These are phyloP conservation scores for Chroicocephalus ridibundus DNA, from an alignment of 2,113 vertebrate species.

Conservation along the genomic window DNA sequence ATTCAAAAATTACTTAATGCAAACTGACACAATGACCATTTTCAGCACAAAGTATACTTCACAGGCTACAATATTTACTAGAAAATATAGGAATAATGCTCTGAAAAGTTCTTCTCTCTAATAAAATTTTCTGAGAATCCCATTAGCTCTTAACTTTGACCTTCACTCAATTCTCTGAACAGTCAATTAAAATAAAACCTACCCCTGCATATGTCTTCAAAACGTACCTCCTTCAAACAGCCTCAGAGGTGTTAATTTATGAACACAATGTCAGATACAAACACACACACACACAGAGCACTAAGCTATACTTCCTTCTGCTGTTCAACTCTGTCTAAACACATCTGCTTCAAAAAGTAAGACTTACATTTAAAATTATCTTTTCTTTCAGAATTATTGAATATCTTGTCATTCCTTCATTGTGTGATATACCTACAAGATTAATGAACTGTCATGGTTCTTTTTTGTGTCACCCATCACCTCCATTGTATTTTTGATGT, in stretches of 20 bases:
- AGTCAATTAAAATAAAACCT: neutral
- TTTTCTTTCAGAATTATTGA: constrained; percentile 50
- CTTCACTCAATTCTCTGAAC: neutral
- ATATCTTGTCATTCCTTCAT: constrained; percentile 7
- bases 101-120: neutral
- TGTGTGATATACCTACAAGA: neutral
- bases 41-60: neutral
- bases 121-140: neutral
- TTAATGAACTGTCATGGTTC: neutral
- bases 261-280: neutral
- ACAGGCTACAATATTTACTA: neutral
- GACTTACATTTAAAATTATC: neutral
- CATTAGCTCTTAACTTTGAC: neutral
- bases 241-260: neutral
- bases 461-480: neutral
- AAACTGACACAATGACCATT: neutral
- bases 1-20: neutral
- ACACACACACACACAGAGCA: neutral
- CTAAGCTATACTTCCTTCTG: neutral
- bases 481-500: constrained; percentile 23
- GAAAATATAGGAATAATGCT: neutral
- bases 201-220: neutral
- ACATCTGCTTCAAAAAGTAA: neutral
- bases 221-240: neutral
- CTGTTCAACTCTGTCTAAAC: neutral